Percentiles rank a stretch among this genome's conserved stretches.
Evolutionary conservation across 2,888 invertebrate genomes (phyloP).

Genomic region (Synanthedon myopaeformis): DNA sequence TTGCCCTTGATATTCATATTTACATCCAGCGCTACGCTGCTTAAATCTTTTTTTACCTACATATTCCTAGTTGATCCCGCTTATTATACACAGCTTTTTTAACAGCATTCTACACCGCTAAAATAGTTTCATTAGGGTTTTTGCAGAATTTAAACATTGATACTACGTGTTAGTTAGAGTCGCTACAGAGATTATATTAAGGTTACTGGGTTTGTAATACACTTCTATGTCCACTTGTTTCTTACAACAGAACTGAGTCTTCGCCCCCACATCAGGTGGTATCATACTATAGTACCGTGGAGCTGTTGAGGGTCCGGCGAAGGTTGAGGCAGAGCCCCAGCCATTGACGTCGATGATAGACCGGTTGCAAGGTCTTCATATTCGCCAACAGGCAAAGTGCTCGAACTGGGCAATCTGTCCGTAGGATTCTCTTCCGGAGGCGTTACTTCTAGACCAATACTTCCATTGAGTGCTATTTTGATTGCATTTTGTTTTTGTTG

Average conservation of each 20-base stretch:
- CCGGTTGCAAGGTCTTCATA: slow-evolving; percentile 65
- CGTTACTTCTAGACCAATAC: slow-evolving; percentile 85
- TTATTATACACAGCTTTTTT: slow-evolving; percentile 54
- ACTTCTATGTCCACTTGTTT: slow-evolving; percentile 76
- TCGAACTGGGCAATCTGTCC: slow-evolving; percentile 52
- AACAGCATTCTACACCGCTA: slow-evolving; percentile 9
- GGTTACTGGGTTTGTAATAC: neutral
- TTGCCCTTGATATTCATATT: slow-evolving; percentile 5
- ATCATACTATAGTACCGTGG: slow-evolving; percentile 95
- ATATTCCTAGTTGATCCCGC: slow-evolving; percentile 64
- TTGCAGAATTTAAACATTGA: slow-evolving; percentile 12
- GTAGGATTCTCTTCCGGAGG: slow-evolving; percentile 75
- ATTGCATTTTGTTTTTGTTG: slow-evolving; percentile 79
- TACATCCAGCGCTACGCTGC: slow-evolving; percentile 35
- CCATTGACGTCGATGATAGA: slow-evolving; percentile 43
- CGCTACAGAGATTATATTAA: slow-evolving; percentile 24
- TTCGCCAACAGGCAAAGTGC: slow-evolving; percentile 33
- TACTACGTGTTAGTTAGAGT: slow-evolving; percentile 39
- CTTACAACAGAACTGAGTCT: slow-evolving; percentile 82
- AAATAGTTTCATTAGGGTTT: neutral
- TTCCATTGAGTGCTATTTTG: slow-evolving; percentile 87
- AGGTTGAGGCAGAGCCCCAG: slow-evolving; percentile 34
- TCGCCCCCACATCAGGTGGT: slow-evolving; percentile 93
- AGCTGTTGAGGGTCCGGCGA: slow-evolving; percentile 78
- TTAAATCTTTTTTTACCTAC: slow-evolving; percentile 34